Percentiles rank a stretch among this genome's conserved stretches.
phyloP scores from a whole-genome alignment of 2,888 invertebrate species.

The Eupithecia vulgata region DNA sequence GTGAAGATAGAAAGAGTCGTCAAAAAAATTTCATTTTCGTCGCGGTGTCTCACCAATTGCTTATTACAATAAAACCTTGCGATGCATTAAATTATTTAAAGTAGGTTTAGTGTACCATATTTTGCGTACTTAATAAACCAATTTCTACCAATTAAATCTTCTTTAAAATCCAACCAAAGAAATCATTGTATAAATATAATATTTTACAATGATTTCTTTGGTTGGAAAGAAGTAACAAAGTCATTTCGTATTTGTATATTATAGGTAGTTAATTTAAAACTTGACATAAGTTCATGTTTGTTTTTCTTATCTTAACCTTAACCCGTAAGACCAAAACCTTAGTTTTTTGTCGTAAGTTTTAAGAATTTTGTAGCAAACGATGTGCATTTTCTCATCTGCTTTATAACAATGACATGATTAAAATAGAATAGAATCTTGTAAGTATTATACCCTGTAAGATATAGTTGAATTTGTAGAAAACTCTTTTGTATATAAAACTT shows the following conservation, averaged over 20 bases:
- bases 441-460: conserved; percentile 16
- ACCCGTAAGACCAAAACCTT: conserved; percentile 15
- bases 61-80: background rate
- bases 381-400: conserved; percentile 14
- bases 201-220: background rate
- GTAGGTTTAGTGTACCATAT: background rate
- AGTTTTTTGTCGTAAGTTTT: background rate
- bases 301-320: background rate
- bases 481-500: conserved; percentile 62
- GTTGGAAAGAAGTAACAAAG: background rate
- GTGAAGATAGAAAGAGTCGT: background rate
- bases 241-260: background rate
- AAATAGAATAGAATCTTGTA: background rate
- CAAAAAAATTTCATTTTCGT: background rate
- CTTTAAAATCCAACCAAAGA: no score
- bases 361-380: background rate
- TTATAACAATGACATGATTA: background rate
- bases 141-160: background rate
- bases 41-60: background rate
- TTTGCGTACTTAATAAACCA: background rate
- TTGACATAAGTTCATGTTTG: background rate
- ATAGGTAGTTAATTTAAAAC: background rate
- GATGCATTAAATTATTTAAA: background rate
- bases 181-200: no score
- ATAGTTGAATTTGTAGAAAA: conserved; percentile 37